These are phyloP conservation scores for Neomicropteryx cornuta DNA, from an alignment of 1,140 invertebrate genomes.

Conservation along the genomic window DNA sequence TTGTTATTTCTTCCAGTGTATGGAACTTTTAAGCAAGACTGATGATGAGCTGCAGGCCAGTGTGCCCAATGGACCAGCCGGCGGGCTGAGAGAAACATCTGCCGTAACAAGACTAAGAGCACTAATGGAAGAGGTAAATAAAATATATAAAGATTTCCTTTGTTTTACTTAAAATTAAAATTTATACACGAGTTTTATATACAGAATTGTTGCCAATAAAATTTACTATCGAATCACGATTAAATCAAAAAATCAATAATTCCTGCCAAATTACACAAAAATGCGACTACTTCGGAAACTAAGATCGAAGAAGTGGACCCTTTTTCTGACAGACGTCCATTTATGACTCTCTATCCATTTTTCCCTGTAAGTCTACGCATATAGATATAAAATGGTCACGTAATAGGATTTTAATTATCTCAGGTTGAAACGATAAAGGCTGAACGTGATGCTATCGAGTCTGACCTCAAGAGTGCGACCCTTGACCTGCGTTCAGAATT, in stretches of 20 bases:
- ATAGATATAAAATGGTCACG: too few relatives aligned
- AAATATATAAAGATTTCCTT: neutral
- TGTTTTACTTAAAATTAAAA: too few relatives aligned
- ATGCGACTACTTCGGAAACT: too few relatives aligned
- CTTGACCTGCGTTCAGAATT: slow-evolving; percentile 82
- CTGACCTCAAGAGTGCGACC: slow-evolving; percentile 51
- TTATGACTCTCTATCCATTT: slow-evolving; percentile 4
- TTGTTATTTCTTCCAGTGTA: slow-evolving; percentile 43
- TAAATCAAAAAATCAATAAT: too few relatives aligned
- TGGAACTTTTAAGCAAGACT: slow-evolving; percentile 71
- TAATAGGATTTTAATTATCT: too few relatives aligned
- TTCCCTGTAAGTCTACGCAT: neutral
- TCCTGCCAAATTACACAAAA: too few relatives aligned
- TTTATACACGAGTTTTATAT: neutral
- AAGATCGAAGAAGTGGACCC: too few relatives aligned
- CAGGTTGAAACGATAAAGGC: slow-evolving; percentile 79
- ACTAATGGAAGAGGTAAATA: slow-evolving; percentile 66
- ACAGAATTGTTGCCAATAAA: too few relatives aligned
- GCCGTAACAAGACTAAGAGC: slow-evolving; percentile 57
- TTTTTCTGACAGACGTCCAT: too few relatives aligned
- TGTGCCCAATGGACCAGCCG: slow-evolving; percentile 47
- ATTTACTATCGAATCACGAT: too few relatives aligned
- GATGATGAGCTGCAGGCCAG: slow-evolving; percentile 49
- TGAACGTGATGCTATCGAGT: slow-evolving; percentile 81
- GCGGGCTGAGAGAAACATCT: slow-evolving; percentile 43